Evolutionary conservation across 2,888 invertebrate species (phyloP).

Genomic region (Cylloceria caligata): DNA sequence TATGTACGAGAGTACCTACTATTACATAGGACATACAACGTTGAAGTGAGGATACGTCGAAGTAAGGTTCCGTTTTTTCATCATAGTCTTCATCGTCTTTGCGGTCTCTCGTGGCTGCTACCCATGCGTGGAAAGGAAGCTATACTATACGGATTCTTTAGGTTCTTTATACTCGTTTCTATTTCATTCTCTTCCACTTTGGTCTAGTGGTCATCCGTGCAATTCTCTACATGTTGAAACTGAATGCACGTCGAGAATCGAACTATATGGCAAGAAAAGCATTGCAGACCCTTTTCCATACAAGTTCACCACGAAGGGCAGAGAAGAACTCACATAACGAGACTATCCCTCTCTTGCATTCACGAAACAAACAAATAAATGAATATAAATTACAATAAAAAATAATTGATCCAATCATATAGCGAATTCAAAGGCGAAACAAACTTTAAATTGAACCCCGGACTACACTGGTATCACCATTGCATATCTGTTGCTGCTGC

Average conservation of each 20-base stretch:
- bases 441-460: slow-evolving; percentile 44
- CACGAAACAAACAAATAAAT: slow-evolving; percentile 42
- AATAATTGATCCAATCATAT: slow-evolving; percentile 65
- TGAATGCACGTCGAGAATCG: slow-evolving; percentile 27
- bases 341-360: slow-evolving; percentile 3
- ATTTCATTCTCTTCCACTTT: slow-evolving; percentile 32
- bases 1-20: slow-evolving; percentile 43
- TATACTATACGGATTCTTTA: not conserved
- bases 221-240: slow-evolving; percentile 33
- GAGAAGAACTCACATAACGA: slow-evolving; percentile 39
- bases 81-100: slow-evolving; percentile 25
- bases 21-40: not conserved
- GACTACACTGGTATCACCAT: slow-evolving; percentile 29
- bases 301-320: not conserved
- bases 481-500: not conserved
- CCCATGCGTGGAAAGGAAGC: not conserved
- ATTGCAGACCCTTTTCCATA: slow-evolving; percentile 18
- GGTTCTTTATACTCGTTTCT: slow-evolving; percentile 2
- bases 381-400: slow-evolving; percentile 62
- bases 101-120: not conserved
- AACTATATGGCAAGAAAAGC: slow-evolving; percentile 4
- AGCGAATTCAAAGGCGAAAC: slow-evolving; percentile 43
- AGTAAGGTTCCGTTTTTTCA: not conserved
- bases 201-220: not conserved
- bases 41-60: not conserved